phyloP scores from a whole-genome alignment of 2,113 vertebrate genomes.

The Notothenia coriiceps region DNA sequence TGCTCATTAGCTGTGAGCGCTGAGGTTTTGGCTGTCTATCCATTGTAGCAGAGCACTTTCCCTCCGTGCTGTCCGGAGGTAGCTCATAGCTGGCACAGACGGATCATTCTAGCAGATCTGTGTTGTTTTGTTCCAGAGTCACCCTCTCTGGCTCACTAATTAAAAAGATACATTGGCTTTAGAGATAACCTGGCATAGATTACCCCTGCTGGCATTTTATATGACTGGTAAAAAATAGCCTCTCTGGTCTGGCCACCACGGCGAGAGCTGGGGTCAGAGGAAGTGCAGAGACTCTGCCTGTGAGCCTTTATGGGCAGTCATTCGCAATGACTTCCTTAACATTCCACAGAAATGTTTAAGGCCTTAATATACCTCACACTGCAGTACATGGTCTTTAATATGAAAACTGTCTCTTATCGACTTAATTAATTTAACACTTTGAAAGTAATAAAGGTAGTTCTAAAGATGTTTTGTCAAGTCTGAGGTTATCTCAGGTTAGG shows the following conservation, averaged over 20 bases:
- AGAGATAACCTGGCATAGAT: constrained; percentile 71
- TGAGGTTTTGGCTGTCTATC: constrained; percentile 35
- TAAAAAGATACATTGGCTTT: constrained; percentile 72
- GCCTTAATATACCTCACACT: not conserved
- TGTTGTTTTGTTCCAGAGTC: constrained; percentile 66
- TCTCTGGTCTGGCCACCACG: constrained; percentile 60
- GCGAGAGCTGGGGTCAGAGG: constrained; percentile 65
- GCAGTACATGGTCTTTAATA: not conserved
- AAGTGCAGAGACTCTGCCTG: constrained; percentile 65
- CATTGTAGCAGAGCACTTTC: constrained; percentile 35
- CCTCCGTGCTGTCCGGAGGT: constrained; percentile 21
- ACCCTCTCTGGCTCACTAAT: constrained; percentile 58
- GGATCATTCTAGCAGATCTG: constrained; percentile 55
- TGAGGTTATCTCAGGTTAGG: not conserved
- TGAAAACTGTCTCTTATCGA: not conserved
- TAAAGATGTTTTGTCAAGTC: not conserved
- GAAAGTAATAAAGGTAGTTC: not conserved
- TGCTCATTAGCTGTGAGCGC: constrained; percentile 37
- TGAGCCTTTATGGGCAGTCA: constrained; percentile 57
- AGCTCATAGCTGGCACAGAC: constrained; percentile 48
- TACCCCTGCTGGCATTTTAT: constrained; percentile 62
- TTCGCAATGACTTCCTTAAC: constrained; percentile 46
- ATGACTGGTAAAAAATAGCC: constrained; percentile 65
- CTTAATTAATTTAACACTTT: not conserved
- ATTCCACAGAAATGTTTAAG: constrained; percentile 42